Percentiles rank a stretch among this genome's conserved stretches.
These are phyloP conservation scores for Metopia argyrocephala DNA, from an alignment of 2,888 invertebrate genomes.

Conservation along the genomic window DNA sequence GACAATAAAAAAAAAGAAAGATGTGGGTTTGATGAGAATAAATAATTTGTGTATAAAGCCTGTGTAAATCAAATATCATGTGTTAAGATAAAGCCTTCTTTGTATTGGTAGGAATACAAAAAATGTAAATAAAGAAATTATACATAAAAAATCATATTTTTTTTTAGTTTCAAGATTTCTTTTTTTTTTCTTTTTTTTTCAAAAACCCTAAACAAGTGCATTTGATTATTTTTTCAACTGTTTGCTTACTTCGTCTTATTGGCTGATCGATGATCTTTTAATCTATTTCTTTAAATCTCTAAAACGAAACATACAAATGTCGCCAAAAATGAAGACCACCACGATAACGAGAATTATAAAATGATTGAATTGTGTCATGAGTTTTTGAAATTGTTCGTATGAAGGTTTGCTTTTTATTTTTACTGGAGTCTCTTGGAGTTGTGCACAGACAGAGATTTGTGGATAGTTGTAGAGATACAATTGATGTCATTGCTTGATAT, in stretches of 20 bases:
- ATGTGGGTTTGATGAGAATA: constrained; percentile 38
- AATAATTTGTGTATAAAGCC: not conserved
- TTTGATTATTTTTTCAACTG: not conserved
- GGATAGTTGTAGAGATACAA: constrained; percentile 15
- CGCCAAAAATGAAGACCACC: constrained; percentile 59
- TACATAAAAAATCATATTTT: constrained; percentile 45
- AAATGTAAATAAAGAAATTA: constrained; percentile 5
- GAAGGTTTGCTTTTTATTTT: constrained; percentile 2
- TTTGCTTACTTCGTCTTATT: not conserved
- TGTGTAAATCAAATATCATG: constrained; percentile 30
- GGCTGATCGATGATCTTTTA: constrained; percentile 60
- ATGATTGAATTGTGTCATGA: constrained; percentile 63
- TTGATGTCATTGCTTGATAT: constrained; percentile 57
- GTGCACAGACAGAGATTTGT: not conserved
- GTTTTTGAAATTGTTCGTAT: constrained; percentile 55
- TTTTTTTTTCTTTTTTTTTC: not conserved
- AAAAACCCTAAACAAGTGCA: constrained; percentile 29
- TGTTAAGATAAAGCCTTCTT: constrained; percentile 48
- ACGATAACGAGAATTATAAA: constrained; percentile 51
- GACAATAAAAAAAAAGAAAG: constrained; percentile 1
- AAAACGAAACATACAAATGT: constrained; percentile 44
- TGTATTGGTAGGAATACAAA: constrained; percentile 30
- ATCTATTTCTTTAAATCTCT: constrained; percentile 59
- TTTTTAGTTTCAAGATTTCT: constrained; percentile 3
- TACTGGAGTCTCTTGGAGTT: not conserved